Evolutionary conservation across 2,888 invertebrate genomes (phyloP).

Genomic region (Torymus tubicola): DNA sequence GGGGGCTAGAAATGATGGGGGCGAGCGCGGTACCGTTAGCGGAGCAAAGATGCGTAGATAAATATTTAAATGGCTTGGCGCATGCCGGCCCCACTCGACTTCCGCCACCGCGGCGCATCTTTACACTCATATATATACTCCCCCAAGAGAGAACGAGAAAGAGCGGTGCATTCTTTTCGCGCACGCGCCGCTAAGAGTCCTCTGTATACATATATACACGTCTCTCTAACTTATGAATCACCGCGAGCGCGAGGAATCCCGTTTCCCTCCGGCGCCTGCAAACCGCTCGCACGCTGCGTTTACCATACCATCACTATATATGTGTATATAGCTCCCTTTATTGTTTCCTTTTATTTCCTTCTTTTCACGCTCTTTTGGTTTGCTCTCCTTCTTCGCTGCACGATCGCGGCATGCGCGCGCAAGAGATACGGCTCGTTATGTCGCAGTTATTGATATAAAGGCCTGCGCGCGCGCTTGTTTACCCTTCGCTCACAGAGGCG

Average conservation of each 20-base stretch:
- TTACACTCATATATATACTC: too few species aligned
- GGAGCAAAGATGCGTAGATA: conserved; percentile 50
- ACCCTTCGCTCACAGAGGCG: conserved; percentile 15
- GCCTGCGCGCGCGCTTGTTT: conserved; percentile 2
- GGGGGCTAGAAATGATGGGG: conserved; percentile 27
- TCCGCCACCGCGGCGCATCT: too few species aligned
- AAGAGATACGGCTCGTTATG: conserved; percentile 6
- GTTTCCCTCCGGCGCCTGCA: conserved; percentile 23
- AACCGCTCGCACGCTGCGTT: background rate
- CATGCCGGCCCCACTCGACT: too few species aligned
- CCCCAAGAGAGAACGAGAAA: too few species aligned
- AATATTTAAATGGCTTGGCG: conserved; percentile 39
- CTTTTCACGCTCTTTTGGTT: background rate
- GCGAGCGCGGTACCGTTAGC: conserved; percentile 45
- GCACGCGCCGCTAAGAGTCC: background rate
- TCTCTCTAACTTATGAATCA: conserved; percentile 37
- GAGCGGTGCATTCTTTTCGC: too few species aligned
- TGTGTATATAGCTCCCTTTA: too few species aligned
- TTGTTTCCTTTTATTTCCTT: background rate
- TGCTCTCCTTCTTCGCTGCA: background rate
- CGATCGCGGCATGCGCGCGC: background rate
- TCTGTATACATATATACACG: background rate
- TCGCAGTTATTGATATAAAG: conserved; percentile 33
- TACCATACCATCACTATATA: background rate
- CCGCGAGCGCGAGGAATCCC: conserved; percentile 15